A percentile compares a stretch with the other conserved stretches of the same genome.
Evolutionary conservation across 1,140 invertebrate species (phyloP).

Genomic region (Drosophila chauvacae): DNA sequence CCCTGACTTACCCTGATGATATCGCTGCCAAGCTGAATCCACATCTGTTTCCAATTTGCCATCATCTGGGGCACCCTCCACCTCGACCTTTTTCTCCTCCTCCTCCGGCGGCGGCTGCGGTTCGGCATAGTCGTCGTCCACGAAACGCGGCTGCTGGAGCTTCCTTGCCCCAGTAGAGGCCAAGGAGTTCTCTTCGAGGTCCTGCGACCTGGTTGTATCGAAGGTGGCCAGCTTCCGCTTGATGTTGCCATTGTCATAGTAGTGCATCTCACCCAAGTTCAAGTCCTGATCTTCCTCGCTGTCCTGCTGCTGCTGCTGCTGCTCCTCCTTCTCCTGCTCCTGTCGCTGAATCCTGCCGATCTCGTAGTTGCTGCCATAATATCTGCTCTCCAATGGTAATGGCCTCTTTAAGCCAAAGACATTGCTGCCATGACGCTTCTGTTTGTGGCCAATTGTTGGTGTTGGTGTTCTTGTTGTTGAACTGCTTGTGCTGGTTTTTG

Average conservation of each 20-base stretch:
- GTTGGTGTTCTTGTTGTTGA: constrained; percentile 2
- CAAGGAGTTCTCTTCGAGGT: constrained; percentile 39
- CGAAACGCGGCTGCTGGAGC: constrained; percentile 20
- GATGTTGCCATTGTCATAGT: constrained; percentile 40
- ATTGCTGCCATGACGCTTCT: constrained; percentile 55
- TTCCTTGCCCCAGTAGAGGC: constrained; percentile 1
- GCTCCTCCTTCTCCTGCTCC: neutral
- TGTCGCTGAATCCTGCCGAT: constrained; percentile 27
- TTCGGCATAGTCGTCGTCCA: constrained; percentile 42
- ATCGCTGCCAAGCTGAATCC: constrained; percentile 16
- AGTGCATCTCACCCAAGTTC: constrained; percentile 57
- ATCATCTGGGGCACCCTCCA: neutral
- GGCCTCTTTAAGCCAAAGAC: constrained; percentile 11
- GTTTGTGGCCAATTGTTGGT: constrained; percentile 52
- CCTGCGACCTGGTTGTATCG: constrained; percentile 20
- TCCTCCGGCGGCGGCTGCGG: constrained; percentile 32
- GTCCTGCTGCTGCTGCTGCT: neutral
- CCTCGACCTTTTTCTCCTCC: constrained; percentile 25
- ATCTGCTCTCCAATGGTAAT: constrained; percentile 4
- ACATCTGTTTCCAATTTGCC: constrained; percentile 27
- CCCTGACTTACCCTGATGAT: constrained; percentile 37
- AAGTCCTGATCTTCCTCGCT: constrained; percentile 3
- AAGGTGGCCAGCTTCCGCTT: constrained; percentile 25
- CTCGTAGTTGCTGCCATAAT: constrained; percentile 42
- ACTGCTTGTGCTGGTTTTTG: neutral